Evolutionary conservation across 2,113 vertebrate species (phyloP).

Genomic region (Aptenodytes forsteri): DNA sequence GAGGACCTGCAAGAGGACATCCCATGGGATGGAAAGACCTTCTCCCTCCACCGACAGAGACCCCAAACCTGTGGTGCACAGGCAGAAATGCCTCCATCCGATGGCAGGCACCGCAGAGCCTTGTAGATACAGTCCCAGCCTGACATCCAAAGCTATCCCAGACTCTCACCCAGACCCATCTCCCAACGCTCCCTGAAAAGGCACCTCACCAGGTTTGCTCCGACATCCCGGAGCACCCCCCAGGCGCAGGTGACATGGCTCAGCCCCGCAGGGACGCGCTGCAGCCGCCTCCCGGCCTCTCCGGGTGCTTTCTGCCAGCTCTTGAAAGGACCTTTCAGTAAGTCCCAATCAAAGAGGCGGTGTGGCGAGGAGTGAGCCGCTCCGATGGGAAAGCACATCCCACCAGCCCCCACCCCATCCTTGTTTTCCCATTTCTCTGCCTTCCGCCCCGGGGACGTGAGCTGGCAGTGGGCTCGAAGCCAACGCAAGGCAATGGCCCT

Average conservation of each 20-base stretch:
- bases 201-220: not conserved
- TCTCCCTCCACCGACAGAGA: not conserved
- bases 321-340: not conserved
- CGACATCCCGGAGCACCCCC: accelerated
- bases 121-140: not conserved
- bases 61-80: not conserved
- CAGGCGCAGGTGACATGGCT: not conserved
- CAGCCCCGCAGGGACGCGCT: accelerated
- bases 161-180: not conserved
- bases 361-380: accelerated
- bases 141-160: not conserved
- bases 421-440: not conserved
- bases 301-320: accelerated
- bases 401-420: not conserved
- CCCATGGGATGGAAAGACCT: not conserved
- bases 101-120: not conserved
- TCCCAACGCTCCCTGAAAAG: not conserved
- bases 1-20: not conserved
- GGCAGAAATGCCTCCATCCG: not conserved
- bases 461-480: not conserved
- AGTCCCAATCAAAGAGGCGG: not conserved
- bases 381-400: not conserved
- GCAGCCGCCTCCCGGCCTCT: not conserved
- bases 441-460: not conserved
- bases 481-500: not conserved